Evolutionary conservation across 2,888 invertebrate genomes (phyloP).

Genomic region (Perithous albicinctus): DNA sequence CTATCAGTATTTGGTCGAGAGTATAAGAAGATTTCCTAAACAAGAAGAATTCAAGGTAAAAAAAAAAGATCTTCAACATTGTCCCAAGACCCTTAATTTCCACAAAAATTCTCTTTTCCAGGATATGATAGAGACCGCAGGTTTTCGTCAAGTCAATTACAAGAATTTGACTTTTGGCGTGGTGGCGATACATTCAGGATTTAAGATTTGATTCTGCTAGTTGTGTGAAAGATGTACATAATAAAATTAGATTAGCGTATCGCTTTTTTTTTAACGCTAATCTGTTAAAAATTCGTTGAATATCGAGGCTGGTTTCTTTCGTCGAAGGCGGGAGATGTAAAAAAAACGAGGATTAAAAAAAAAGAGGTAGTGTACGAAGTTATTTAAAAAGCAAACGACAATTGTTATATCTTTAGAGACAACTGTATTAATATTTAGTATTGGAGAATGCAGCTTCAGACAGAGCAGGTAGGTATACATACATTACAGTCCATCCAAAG

Average conservation of each 20-base stretch:
- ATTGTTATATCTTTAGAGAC: slow-evolving; percentile 67
- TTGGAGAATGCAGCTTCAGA: slow-evolving; percentile 74
- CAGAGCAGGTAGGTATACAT: slow-evolving; percentile 73
- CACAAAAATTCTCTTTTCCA: slow-evolving; percentile 81
- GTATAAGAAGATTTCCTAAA: slow-evolving; percentile 97
- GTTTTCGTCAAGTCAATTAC: slow-evolving; percentile 94
- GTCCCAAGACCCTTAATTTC: not conserved
- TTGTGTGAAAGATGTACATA: slow-evolving; percentile 22
- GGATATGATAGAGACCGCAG: slow-evolving; percentile 94
- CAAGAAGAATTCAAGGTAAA: slow-evolving; percentile 87
- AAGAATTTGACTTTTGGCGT: slow-evolving; percentile 97
- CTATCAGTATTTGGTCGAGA: slow-evolving; percentile 99
- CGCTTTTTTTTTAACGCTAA: not conserved
- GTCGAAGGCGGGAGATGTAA: not conserved
- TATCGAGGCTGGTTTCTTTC: not conserved
- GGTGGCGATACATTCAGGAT: slow-evolving; percentile 98
- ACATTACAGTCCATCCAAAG: slow-evolving; percentile 74
- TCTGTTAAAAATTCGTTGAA: not conserved
- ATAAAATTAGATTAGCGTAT: slow-evolving; percentile 44
- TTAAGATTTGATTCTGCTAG: slow-evolving; percentile 88
- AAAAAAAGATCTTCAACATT: no score
- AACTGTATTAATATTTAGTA: slow-evolving; percentile 75
- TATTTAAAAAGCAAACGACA: slow-evolving; percentile 21
- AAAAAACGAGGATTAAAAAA: not conserved
- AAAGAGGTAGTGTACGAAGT: not conserved